Base-by-base conservation (phyloP, 1,140 invertebrate species). In the Hylyphantes graminicola region DNA sequence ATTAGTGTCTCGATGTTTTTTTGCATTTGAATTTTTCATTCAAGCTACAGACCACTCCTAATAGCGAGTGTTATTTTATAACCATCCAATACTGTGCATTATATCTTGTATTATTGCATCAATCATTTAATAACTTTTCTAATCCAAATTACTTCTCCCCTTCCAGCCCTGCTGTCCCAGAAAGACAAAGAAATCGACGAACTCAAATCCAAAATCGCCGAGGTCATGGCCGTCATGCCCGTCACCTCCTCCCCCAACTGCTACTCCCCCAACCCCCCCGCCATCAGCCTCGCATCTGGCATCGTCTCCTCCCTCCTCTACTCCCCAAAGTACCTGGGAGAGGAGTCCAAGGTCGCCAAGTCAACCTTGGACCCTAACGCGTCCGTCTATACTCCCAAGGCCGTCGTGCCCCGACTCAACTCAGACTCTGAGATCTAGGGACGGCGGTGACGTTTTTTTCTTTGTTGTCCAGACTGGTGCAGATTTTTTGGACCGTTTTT, bases 131-230 rank as follows among this genome's bases (percentile, higher is more conserved):
- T 35, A 35, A 35, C 35, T 35, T 35, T 68, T 68, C 35, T 68
- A n/a, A n/a, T 13, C 12, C n/a, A 21, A n/a, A 4, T 68, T 12
- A 68, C 2, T 12, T 3, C 8, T 48, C 53, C n/a, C 17, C 6
- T 90, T 91, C 19, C 88, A 97, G 96, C 90, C 90, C 88, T 94
- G 87, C 93, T 96, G 88, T 92, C 93, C 86, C 91, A 93, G 86
- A 95, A 96, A 90, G 96, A 98, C 86, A 95, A 95, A 89, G 96
- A 98, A 90, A 94, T 97, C 86, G 94, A 94, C 87, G 94, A 96
- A 88, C 92, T 98, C 87, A 97, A 97, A 90, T 92, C 93, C 76
- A 96, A 96, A 90, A 94, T 96, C 87, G 95, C 96, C 72, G 96
- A 98, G 90, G 94, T 97, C 87, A 91, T 97, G 89, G 96, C 96